Evolutionary conservation across 2,113 vertebrate species (phyloP).

Genomic region (Burhinus bistriatus): DNA sequence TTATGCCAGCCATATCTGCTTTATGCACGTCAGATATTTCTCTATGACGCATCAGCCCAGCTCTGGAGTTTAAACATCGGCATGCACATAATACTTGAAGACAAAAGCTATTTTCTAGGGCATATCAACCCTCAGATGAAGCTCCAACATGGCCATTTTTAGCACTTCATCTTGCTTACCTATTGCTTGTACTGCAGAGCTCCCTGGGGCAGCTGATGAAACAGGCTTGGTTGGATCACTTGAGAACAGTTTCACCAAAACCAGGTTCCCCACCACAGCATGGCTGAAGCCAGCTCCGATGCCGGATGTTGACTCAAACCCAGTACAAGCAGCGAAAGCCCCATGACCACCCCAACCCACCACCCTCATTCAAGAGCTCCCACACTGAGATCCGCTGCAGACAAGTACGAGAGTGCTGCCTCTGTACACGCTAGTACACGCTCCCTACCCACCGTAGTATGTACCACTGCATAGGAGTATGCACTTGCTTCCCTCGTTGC

Average conservation of each 20-base stretch:
- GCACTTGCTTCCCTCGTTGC: not conserved
- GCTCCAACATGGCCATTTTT: not conserved
- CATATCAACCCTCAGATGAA: not conserved
- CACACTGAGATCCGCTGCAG: not conserved
- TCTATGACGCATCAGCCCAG: not conserved
- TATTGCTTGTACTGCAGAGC: not conserved
- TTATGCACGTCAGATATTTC: not conserved
- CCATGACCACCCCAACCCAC: not conserved
- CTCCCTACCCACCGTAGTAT: not conserved
- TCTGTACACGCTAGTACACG: accelerated
- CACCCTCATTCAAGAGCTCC: not conserved
- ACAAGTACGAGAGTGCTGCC: not conserved
- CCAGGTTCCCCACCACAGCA: not conserved
- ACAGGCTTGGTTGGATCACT: not conserved
- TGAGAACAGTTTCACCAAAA: not conserved
- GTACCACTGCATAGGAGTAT: accelerated
- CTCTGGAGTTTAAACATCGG: not conserved
- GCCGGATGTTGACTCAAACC: not conserved
- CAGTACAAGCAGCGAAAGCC: not conserved
- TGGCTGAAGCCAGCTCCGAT: not conserved
- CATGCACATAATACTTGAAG: not conserved
- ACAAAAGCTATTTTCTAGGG: not conserved
- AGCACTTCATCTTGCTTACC: not conserved
- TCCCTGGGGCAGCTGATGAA: not conserved
- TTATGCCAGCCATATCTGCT: not conserved